Conservation (phyloP, 2,797 vertebrate genomes). For the Platyrinchus mystaceus region DNA sequence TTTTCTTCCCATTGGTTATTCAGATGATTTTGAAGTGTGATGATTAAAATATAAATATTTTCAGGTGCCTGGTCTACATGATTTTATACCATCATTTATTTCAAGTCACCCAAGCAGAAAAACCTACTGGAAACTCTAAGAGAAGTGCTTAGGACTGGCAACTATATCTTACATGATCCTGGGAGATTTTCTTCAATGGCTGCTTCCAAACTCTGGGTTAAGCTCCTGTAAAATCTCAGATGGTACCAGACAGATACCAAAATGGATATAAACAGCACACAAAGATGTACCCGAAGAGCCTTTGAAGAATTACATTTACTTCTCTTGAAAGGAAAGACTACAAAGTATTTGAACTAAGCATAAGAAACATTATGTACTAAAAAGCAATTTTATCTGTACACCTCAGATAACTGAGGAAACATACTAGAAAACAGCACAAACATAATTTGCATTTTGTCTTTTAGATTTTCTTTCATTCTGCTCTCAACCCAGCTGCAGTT, state of each 20-base stretch:
- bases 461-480: background rate
- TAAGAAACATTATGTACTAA: background rate
- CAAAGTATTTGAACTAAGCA: background rate
- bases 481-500: background rate
- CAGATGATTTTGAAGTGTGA: background rate
- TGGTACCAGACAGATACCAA: background rate
- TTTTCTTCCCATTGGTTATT: background rate
- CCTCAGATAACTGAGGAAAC: background rate
- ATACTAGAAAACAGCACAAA: background rate
- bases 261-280: background rate
- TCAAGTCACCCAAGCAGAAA: background rate
- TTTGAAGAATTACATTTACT: background rate
- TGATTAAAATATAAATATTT: background rate
- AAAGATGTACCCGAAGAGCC: background rate
- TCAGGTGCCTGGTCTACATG: background rate
- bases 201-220: background rate
- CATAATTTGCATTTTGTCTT: background rate
- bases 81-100: background rate
- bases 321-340: background rate
- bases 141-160: background rate
- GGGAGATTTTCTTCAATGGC: background rate
- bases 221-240: fast-evolving
- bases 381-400: background rate
- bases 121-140: background rate
- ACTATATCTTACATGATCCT: background rate